Evolutionary conservation across 2,888 invertebrate genomes (phyloP), one percentile per base, ranked within the genome.

Genomic region (Onchidella celtica): DNA sequence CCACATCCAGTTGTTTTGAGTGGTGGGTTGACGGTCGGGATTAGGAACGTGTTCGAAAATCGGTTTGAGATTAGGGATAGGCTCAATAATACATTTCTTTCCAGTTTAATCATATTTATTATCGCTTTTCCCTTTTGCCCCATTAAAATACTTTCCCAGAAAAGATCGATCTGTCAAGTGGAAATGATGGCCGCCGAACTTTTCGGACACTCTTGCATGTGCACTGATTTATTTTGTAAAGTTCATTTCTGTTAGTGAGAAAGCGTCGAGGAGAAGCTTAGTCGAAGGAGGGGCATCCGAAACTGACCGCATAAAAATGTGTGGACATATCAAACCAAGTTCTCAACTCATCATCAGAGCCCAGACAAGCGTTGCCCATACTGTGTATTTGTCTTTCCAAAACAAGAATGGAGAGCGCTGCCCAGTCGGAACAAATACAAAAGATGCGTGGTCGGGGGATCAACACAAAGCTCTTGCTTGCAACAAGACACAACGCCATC

Each of bases 401-500:
- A 57, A 59, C 57, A 57, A 57, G 72, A 32, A 47, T 47, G 47
- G 17, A 17, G 17, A 72, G 55, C 72, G 59, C 32, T 27, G 11
- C 2, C 11, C 72, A 32, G n/a, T 24, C 29, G 72, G 27, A 36
- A 59, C 72, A 72, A 72, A 72, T 57, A 72, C 36, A 72, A 36
- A 34, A 9, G n/a, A 32, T 14, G 36, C 72, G 34, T 32, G 36
- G 1, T 57, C 36, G 2, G 34, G 24, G 1, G 32, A 24, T 57
- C 34, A n/a, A 72, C 57, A 59, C n/a, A 34, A 34, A 34, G 17
- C 59, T 34, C 47, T 34, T 11, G 21, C 24, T 32, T 34, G 17
- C 6, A n/a, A 32, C 27, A 2, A 59, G 72, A 27, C 32, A 27
- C 3, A 57, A 36, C 55, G 17, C 72, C 57, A 59, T 14, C 32